Evolutionary conservation across 37 sponge, comb jelly and placozoan genomes (phyloP), one percentile per base, ranked within the genome.

Genomic region (Geodia barretti): DNA sequence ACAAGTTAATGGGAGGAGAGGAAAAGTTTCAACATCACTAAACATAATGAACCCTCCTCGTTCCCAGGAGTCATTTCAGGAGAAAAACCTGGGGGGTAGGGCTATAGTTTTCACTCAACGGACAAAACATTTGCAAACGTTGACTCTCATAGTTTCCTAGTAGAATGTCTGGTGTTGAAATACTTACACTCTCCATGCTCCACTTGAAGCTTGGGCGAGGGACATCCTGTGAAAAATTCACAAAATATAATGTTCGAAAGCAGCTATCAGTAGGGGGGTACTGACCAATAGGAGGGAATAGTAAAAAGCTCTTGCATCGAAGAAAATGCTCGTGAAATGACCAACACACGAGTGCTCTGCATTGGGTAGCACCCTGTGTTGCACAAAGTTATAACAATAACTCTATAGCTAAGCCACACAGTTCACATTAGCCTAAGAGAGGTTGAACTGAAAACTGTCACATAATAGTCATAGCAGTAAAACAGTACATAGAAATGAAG

Each of bases 321-420:
- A 38, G 3, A 84, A 60, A 9, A 93, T 20, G 42, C 80, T 85
- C 19, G 62, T 23, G 23, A 64, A 63, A 73, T 90, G 89, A 23
- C 88, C 91, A 75, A 81, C 82, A 32, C 78, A 72, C 8, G 91
- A 90, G 58, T 96, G 96, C 69, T 96, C 96, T 71, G 93, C 93
- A 90, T 96, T 90, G 28, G 96, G 96, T 29, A 96, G 28, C 29
- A 81, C 84, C 80, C 94, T 94, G 41, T 28, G n/a, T n/a, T n/a
- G n/a, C n/a, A n/a, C n/a, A n/a, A n/a, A n/a, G n/a, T n/a, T n/a
- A 42, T 26, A 73, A 26, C 37, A 36, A 70, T 70, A 9, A 30
- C 24, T 11, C 9, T 4, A 30, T 11, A 70, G 8, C 78, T 5
- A 23, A 14, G 28, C 17, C 37, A 20, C 64, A 35, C 65, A 33